Conservation (phyloP, 2,113 vertebrate genomes). For the Micronycteris hirsuta region DNA sequence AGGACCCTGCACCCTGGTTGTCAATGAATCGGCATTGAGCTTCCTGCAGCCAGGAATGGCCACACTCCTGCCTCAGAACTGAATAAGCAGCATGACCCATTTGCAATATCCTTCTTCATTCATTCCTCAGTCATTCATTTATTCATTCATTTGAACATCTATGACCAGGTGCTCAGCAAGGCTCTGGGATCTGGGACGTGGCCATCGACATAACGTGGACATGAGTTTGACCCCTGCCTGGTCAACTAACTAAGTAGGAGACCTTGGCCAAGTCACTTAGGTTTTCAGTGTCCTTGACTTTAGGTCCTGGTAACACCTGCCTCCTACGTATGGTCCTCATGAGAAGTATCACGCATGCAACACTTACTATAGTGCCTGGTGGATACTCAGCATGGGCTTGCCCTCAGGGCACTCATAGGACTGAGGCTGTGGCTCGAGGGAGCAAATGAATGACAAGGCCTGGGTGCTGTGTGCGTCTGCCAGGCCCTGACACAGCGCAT, state of each 20-base stretch:
- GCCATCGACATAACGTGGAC: neutral
- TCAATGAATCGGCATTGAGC: neutral
- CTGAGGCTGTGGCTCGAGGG: rapidly evolving
- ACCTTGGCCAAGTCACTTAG: neutral
- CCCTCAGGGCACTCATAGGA: neutral
- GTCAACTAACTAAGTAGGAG: neutral
- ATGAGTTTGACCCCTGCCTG: neutral
- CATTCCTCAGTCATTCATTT: neutral
- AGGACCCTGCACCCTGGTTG: neutral
- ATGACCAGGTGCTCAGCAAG: neutral
- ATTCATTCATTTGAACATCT: neutral
- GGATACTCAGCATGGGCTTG: no score
- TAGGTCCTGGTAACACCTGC: neutral
- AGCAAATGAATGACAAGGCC: neutral
- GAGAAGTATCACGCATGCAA: neutral
- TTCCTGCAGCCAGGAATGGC: neutral
- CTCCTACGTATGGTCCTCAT: neutral
- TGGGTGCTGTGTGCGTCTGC: neutral
- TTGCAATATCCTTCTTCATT: neutral
- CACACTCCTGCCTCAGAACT: neutral
- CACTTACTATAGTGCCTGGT: no score
- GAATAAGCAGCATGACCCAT: neutral
- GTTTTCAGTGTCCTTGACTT: neutral
- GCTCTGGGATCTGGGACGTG: neutral
- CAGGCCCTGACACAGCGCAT: rapidly evolving